Evolutionary conservation across 1,140 invertebrate genomes (phyloP), one percentile per base, ranked within the genome.

Genomic region (Geopemphigus sp.): DNA sequence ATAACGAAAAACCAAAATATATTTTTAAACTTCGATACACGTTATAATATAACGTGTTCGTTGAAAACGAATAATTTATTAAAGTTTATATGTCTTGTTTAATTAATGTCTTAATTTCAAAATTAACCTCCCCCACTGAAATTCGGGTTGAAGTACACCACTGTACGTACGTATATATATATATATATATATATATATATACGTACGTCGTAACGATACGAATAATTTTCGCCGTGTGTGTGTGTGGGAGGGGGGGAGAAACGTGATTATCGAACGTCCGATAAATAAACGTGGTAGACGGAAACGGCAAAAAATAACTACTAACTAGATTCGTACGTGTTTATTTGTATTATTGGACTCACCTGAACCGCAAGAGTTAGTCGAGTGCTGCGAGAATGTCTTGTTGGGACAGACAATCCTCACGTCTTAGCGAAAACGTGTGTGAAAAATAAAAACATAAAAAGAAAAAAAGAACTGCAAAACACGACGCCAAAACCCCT

Each of bases 331-430:
- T 59, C n/a, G 72, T 76, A 57, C 59, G 29, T 76, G 24, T 72
- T 72, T n/a, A n/a, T n/a, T n/a, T n/a, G n/a, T n/a, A n/a, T n/a
- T n/a, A n/a, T n/a, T 72, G 24, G 63, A 68, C 87, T 88, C 90
- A 91, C 90, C 90, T 90, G 90, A 90, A 85, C 88, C 88, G 85
- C 89, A 88, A 82, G 89, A 91, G 86, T 90, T 91, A 85, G 89
- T 89, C 83, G 89, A 90, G 81, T 89, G 87, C 87, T 90, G 90
- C 84, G 89, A 90, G 86, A 88, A 89, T 84, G 89, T 89, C 88
- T 90, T 90, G 87, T 89, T 89, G 86, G 90, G 89, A 88, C 89
- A 90, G 85, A 90, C 87, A 87, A 90, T 89, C 89, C 90, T 89
- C 89, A 90, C 87, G 86, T 91, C 90, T 91, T 78, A 78, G 57